Evolutionary conservation across 2,113 vertebrate genomes (phyloP), one percentile per base, ranked within the genome.

Genomic region (Rhea pennata): DNA sequence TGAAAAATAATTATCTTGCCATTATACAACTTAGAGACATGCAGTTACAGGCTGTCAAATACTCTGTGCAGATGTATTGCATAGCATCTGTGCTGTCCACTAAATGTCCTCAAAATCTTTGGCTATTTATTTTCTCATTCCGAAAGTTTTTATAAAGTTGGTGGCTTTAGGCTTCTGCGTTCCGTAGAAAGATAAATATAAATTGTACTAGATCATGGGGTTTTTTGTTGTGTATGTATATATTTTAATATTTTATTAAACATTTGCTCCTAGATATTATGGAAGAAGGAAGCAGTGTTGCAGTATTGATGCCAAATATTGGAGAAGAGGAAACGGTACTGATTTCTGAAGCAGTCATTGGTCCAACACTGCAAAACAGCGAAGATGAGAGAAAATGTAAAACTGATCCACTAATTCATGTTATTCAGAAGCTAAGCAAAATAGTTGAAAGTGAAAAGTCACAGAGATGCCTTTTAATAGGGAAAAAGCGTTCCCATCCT

Each of bases 341-440:
- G 81, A 93, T 98, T 46, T 97, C 98, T 15, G 98, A 98, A 91
- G 90, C 97, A n/a, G 94, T 97, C 71, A 92, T 98, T 90, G 95
- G 91, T 76, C 66, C 98, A 42, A 89, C 97, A 3, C 74, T 98
- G 75, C 96, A 98, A 81, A 93, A 67, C 62, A 50, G 58, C 1
- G 88, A 98, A 81, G 93, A 97, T 51, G 96, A 97, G 93, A 96
- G 87, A 7, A 98, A 97, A 97, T 97, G 97, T 89, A 98, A 98
- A 69, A 97, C 99, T 2, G 98, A 99, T 84, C 99, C 99, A 6
- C 98, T 99, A 62, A 99, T 99, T 93, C 98, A 99, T 23, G 99
- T 99, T 84, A 99, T 99, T 46, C 98, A 99, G 96, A 99, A 99
- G 87, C 98, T 99, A 92, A 99, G 99, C 97, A 99, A 98, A 97